Evolutionary conservation across 2,797 vertebrate genomes (phyloP).

Genomic region (Pangasius larnaudii): DNA sequence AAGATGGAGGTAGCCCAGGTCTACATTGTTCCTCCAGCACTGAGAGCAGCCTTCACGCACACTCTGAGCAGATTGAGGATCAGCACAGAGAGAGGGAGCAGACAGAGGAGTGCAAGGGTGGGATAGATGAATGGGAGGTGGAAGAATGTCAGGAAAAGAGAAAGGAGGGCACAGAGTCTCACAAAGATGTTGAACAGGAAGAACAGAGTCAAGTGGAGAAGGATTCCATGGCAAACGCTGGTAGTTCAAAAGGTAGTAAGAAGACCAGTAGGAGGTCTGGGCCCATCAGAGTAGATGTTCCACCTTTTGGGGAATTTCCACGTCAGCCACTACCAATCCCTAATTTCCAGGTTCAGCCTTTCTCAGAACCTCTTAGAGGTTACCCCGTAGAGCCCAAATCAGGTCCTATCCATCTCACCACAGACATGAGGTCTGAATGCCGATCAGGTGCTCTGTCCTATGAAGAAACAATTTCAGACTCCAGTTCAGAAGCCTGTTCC

Average conservation of each 20-base stretch:
- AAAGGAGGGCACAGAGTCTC: conserved; percentile 41
- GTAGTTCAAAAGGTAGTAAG: conserved; percentile 63
- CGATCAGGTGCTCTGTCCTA: conserved; percentile 58
- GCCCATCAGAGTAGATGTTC: conserved; percentile 75
- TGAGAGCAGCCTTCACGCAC: conserved; percentile 26
- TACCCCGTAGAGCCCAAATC: conserved; percentile 66
- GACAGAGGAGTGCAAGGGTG: conserved; percentile 35
- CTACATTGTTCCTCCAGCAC: conserved; percentile 46
- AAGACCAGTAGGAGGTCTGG: conserved; percentile 69
- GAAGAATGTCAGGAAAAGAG: conserved; percentile 60
- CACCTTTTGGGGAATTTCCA: conserved; percentile 72
- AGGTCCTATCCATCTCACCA: conserved; percentile 49
- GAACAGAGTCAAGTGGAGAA: conserved; percentile 1
- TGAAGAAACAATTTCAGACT: conserved; percentile 60
- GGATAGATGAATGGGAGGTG: conserved; percentile 29
- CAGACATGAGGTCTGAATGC: conserved; percentile 17
- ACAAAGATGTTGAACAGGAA: conserved; percentile 8
- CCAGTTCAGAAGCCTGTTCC: conserved; percentile 33
- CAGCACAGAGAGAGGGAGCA: conserved; percentile 47
- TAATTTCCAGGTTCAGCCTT: conserved; percentile 60
- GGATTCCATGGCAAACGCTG: background rate
- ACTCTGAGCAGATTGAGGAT: conserved; percentile 51
- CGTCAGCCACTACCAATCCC: conserved; percentile 68
- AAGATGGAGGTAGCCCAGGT: conserved; percentile 35
- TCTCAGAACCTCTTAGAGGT: conserved; percentile 63